Evolutionary conservation across 2,888 invertebrate genomes (phyloP).

Genomic region (Chymomyza caudatula): DNA sequence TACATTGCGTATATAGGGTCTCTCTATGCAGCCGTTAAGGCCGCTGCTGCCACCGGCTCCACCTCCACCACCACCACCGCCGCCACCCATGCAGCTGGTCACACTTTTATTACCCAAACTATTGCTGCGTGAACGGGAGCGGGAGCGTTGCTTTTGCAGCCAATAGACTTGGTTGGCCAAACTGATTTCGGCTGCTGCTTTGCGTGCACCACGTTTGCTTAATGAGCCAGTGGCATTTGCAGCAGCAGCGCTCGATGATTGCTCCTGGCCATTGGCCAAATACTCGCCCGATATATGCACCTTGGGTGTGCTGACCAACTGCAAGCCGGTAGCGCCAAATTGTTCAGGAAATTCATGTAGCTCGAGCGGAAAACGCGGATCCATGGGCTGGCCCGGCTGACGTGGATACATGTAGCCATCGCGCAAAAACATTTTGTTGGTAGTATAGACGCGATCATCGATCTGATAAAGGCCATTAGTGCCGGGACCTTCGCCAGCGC

Average conservation of each 20-base stretch:
- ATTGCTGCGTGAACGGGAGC: conserved; percentile 72
- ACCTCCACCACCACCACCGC: conserved; percentile 15
- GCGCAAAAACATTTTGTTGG: conserved; percentile 75
- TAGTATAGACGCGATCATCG: conserved; percentile 75
- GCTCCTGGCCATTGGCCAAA: conserved; percentile 60
- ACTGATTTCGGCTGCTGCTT: conserved; percentile 72
- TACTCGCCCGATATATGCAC: conserved; percentile 77
- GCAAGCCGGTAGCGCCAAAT: conserved; percentile 73
- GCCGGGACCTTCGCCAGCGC: conserved; percentile 71
- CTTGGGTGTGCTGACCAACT: conserved; percentile 72
- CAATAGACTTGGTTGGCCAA: conserved; percentile 75
- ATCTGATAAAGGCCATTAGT: conserved; percentile 74
- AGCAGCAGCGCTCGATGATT: conserved; percentile 19
- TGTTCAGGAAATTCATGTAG: conserved; percentile 75
- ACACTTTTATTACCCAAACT: conserved; percentile 68
- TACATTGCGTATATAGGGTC: conserved; percentile 73
- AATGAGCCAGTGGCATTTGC: conserved; percentile 31
- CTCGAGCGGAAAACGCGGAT: conserved; percentile 75
- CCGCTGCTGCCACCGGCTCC: conserved; percentile 1
- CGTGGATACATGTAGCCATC: conserved; percentile 77
- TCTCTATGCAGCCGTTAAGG: conserved; percentile 28
- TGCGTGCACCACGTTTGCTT: conserved; percentile 60
- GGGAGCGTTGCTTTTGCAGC: conserved; percentile 68
- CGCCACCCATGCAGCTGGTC: conserved; percentile 49
- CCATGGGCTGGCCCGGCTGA: conserved; percentile 75